Percentiles rank a stretch among this genome's conserved stretches.
Conservation (phyloP, 2,888 invertebrate species). For the Spisula subtruncata region DNA sequence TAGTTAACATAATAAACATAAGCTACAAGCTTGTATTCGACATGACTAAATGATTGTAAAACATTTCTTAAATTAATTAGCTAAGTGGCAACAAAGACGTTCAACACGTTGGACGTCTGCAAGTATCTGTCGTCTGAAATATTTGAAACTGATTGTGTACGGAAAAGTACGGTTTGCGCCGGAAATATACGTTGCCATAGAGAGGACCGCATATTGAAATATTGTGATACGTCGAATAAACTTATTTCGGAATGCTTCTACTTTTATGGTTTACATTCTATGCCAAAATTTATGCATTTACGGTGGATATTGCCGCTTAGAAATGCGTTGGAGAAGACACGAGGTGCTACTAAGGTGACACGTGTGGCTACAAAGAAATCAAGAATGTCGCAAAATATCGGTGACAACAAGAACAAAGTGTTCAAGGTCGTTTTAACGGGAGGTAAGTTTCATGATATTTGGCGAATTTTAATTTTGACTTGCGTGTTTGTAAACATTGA, state of each 20-base stretch:
- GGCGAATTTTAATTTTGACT: neutral
- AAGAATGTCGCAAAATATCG: conserved; percentile 79
- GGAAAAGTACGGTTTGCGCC: neutral
- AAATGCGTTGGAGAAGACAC: conserved; percentile 54
- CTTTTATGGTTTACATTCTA: conserved; percentile 28
- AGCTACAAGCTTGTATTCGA: no score
- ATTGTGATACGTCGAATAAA: neutral
- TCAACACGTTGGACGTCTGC: no score
- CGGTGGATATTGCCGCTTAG: conserved; percentile 52
- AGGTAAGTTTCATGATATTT: conserved; percentile 90
- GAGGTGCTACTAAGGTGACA: conserved; percentile 56
- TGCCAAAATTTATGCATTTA: conserved; percentile 57
- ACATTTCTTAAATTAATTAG: no score
- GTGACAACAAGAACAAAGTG: conserved; percentile 89
- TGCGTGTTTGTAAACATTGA: conserved; percentile 2
- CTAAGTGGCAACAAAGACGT: no score
- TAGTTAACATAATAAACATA: no score
- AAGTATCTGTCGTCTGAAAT: no score
- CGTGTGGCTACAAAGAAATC: conserved; percentile 39
- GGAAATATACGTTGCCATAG: neutral
- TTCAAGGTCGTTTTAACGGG: conserved; percentile 96
- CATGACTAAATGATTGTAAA: no score
- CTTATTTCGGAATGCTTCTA: conserved; percentile 33
- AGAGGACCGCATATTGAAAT: neutral
- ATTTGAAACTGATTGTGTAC: neutral